phyloP scores from a whole-genome alignment of 2,888 invertebrate species.

The Aleiodes testaceus region DNA sequence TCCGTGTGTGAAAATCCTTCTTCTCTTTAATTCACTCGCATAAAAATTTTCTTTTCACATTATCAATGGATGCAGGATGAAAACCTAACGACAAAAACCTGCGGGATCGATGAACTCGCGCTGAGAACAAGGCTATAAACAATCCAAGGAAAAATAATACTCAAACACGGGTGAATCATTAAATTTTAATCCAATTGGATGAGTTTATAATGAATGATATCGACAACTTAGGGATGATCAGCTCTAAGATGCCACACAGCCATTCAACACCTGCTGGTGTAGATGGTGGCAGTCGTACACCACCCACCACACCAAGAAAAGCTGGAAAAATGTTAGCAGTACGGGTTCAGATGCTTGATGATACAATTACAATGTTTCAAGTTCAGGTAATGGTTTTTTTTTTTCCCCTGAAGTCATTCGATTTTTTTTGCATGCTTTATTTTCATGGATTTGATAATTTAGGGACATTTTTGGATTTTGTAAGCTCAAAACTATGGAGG shows the following conservation, averaged over 20 bases:
- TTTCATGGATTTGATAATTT: constrained; percentile 29
- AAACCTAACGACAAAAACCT: constrained; percentile 32
- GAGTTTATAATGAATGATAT: constrained; percentile 66
- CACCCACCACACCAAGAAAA: constrained; percentile 86
- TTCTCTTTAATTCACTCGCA: neutral
- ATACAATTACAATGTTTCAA: constrained; percentile 92
- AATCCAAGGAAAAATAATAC: constrained; percentile 4
- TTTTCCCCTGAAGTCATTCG: too few relatives aligned
- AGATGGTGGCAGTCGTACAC: constrained; percentile 84
- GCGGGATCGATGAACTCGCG: constrained; percentile 37
- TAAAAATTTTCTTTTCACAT: constrained; percentile 1
- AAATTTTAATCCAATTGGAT: constrained; percentile 45
- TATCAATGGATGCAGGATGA: constrained; percentile 23
- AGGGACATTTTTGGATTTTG: too few relatives aligned
- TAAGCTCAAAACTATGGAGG: neutral
- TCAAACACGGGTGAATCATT: constrained; percentile 13
- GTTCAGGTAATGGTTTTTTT: constrained; percentile 81
- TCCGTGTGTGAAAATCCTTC: neutral
- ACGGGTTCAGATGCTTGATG: constrained; percentile 91
- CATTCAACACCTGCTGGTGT: constrained; percentile 89
- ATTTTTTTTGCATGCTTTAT: constrained; percentile 14
- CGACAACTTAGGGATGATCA: constrained; percentile 67
- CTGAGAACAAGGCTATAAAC: constrained; percentile 22
- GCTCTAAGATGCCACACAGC: constrained; percentile 86
- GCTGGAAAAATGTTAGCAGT: constrained; percentile 92